These are phyloP conservation scores for Ditylenchus dipsaci DNA, from an alignment of 1,140 invertebrate species.

Conservation along the genomic window DNA sequence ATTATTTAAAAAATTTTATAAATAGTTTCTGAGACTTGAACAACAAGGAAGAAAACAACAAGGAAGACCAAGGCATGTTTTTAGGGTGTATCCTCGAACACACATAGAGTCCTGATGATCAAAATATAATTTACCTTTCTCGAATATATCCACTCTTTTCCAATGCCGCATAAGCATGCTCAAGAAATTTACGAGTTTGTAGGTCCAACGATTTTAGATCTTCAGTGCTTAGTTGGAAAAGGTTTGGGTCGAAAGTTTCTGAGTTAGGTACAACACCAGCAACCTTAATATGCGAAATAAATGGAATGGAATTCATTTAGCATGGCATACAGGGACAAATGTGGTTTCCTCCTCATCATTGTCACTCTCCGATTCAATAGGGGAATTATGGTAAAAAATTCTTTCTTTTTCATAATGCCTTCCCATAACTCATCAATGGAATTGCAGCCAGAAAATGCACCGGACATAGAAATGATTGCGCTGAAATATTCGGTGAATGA, in stretches of 20 bases:
- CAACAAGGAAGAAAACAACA: no score
- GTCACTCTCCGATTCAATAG: background rate
- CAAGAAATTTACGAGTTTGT: constrained; percentile 7
- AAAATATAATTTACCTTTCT: background rate
- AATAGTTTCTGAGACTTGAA: no score
- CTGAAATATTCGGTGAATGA: no score
- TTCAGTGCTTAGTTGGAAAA: constrained; percentile 6
- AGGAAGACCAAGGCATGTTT: no score
- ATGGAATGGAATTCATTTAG: no score
- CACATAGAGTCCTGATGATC: no score
- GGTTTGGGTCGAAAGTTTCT: constrained; percentile 5
- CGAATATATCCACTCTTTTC: constrained; percentile 15
- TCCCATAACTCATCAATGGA: constrained; percentile 28
- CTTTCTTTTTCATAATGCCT: background rate
- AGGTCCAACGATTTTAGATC: background rate
- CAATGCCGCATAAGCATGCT: constrained; percentile 12
- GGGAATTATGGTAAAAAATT: constrained; percentile 5
- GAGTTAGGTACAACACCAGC: constrained; percentile 11
- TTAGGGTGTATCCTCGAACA: no score
- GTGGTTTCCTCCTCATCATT: background rate
- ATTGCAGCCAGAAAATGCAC: constrained; percentile 18
- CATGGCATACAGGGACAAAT: background rate
- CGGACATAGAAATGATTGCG: constrained; percentile 27
- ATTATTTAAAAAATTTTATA: no score
- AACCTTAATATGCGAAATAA: background rate